Evolutionary conservation across 1,140 invertebrate genomes (phyloP).

Genomic region (Bombus picipes): DNA sequence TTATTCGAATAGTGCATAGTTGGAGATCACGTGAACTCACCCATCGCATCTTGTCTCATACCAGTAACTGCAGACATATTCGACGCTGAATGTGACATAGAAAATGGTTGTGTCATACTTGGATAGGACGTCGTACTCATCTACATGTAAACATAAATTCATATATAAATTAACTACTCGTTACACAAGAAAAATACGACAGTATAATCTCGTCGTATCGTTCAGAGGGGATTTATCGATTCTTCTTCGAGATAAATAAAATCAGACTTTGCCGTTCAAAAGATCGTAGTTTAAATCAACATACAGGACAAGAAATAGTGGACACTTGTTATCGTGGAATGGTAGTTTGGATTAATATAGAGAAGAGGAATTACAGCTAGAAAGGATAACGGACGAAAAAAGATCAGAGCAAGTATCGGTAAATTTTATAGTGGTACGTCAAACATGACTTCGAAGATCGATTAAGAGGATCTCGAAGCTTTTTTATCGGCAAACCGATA

Average conservation of each 20-base stretch:
- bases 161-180: not conserved
- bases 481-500: constrained; percentile 55
- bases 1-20: not conserved
- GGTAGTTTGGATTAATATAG: not conserved
- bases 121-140: constrained; percentile 96
- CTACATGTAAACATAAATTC: constrained; percentile 83
- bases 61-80: constrained; percentile 94
- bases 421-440: not conserved
- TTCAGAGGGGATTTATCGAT: too few relatives aligned
- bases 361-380: not conserved
- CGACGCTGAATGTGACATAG: constrained; percentile 93
- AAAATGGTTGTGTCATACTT: constrained; percentile 96
- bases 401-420: not conserved
- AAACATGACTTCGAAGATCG: not conserved
- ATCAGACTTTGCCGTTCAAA: not conserved
- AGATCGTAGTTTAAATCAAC: not conserved
- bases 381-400: not conserved
- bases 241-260: not conserved
- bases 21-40: constrained; percentile 83
- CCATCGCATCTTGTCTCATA: constrained; percentile 95
- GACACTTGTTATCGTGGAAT: not conserved
- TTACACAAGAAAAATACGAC: too few relatives aligned
- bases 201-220: not conserved
- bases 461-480: constrained; percentile 18
- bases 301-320: too few relatives aligned